Evolutionary conservation across 2,888 invertebrate genomes (phyloP), one percentile per base, ranked within the genome.

Genomic region (Resseliella maxima): DNA sequence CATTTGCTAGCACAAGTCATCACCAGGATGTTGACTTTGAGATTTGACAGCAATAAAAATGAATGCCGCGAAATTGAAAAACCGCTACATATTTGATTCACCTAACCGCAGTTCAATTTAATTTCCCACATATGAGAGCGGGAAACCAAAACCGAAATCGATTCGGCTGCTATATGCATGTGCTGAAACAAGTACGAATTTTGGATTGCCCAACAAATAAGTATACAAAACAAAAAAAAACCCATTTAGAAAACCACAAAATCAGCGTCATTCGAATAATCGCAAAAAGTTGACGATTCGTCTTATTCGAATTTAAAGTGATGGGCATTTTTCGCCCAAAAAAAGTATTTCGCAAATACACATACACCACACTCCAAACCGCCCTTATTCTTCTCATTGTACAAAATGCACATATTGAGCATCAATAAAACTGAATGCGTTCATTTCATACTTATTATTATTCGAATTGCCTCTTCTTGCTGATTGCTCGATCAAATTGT

Each of bases 391-490:
- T 50, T 50, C 18, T 18, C 18, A 6, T n/a, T 59, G 59, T 15
- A n/a, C n/a, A n/a, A n/a, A n/a, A n/a, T n/a, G 59, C 31, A 31
- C 31, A 31, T 15, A 10, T 6, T 2, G 31, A 72, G 31, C 72
- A 31, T 72, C 72, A 72, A 72, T 72, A 72, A 72, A 72, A 8
- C 3, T 15, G 31, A 72, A 72, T 72, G 31, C 15, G 72, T 15
- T 2, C 35, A 18, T 50, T 21, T 72, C 72, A 31, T 24, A 8
- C 35, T 72, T 27, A 31, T 72, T 31, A 72, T 72, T 72, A 72
- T 72, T 35, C 72, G 72, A 72, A 72, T 72, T 72, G 72, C 72
- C 72, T 72, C 72, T 72, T 72, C 72, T n/a, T 72, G 72, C 15
- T 72, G 72, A 72, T 72, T 72, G 27, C 72, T 5, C 72, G 72